Evolutionary conservation across 2,888 invertebrate genomes (phyloP), one percentile per base, ranked within the genome.

Genomic region (Hirudinaria manillensis): DNA sequence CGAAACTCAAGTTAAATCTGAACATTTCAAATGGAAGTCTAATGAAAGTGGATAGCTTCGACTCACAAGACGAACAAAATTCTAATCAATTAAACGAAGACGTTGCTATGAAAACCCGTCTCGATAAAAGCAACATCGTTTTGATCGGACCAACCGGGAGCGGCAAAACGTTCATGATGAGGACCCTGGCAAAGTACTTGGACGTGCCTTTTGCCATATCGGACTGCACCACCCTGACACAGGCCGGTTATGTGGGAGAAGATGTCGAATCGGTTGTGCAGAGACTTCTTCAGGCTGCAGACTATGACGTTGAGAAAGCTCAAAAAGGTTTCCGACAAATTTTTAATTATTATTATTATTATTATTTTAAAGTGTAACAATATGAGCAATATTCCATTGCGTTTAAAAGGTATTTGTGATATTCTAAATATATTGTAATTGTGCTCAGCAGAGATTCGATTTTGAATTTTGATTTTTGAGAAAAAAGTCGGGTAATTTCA

Each of bases 161-260:
- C 82, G 88, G 95, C 72, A 99, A 99, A 87, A 99, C 99, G 0
- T 88, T 97, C 32, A 87, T 99, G 78, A 98, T 98, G 13, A 96
- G 99, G 87, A 98, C 96, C 53, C 92, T 99, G 84, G 98, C 99
- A 70, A 92, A 92, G 82, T 96, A 97, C 85, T 88, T 99, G 81
- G 97, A 99, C 87, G 98, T 99, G 78, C 99, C 99, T 75, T 98
- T 98, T 88, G 97, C 97, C 51, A 97, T 97, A 83, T 97, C 97
- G 87, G 98, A 99, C 88, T 98, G 98, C 86, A 86, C 86, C 1
- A 83, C 84, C 13, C 79, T 86, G 72, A 86, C 86, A 7, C 85
- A 85, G 78, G 85, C 86, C 29, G 86, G 98, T 55, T 98, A 98
- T 85, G 98, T 99, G 10, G 99, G 99, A 27, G 98, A 99, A 86